phyloP scores from a whole-genome alignment of 1,140 invertebrate species.

The Nephila pilipes region DNA sequence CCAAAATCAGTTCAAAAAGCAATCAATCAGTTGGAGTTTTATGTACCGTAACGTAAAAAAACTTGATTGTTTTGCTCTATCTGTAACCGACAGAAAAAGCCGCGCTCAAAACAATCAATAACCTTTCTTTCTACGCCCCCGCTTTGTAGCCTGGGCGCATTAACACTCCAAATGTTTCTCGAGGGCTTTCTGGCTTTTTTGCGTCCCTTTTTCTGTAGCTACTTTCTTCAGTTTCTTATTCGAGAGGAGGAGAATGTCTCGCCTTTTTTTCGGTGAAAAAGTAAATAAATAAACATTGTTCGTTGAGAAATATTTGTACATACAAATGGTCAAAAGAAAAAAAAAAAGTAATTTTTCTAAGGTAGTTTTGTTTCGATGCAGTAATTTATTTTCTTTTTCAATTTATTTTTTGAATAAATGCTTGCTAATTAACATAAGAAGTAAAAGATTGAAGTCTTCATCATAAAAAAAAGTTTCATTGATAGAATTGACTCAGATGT shows the following conservation, averaged over 20 bases:
- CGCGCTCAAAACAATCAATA: slow-evolving; percentile 34
- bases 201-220: background rate
- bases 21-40: slow-evolving; percentile 53
- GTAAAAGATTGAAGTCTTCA: too few species aligned
- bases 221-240: background rate
- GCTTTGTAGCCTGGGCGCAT: slow-evolving; percentile 16
- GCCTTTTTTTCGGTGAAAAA: background rate
- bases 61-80: slow-evolving; percentile 61
- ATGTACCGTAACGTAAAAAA: slow-evolving; percentile 42
- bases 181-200: slow-evolving; percentile 12
- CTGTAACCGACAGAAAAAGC: slow-evolving; percentile 55
- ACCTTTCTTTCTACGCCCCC: slow-evolving; percentile 7
- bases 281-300: background rate
- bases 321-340: slow-evolving; percentile 2
- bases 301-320: background rate
- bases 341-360: background rate
- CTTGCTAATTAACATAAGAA: too few species aligned
- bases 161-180: slow-evolving; percentile 49
- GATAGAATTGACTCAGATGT: too few species aligned
- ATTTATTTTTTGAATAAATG: too few species aligned
- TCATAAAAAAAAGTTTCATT: too few species aligned
- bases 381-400: too few species aligned
- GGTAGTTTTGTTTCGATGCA: background rate
- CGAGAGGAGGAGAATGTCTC: background rate
- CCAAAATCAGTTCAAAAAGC: slow-evolving; percentile 48